Percentiles rank a stretch among this genome's conserved stretches.
Evolutionary conservation across 2,113 vertebrate species (phyloP).

Genomic region (Vidua macroura): DNA sequence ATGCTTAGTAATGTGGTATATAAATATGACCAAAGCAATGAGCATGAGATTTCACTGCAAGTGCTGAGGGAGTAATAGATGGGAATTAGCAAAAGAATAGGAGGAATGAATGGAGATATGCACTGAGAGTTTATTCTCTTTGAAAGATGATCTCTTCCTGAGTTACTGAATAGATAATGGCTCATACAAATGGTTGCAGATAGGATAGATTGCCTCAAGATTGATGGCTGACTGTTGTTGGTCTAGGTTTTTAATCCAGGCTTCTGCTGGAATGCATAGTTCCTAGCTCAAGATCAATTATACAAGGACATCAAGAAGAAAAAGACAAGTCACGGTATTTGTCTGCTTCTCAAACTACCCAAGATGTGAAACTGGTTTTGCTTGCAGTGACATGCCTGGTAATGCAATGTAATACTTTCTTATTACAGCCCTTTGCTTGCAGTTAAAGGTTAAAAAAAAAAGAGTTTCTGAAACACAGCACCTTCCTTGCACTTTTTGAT

Average conservation of each 20-base stretch:
- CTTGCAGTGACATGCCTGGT: conserved; percentile 19
- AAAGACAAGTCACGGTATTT: conserved; percentile 7
- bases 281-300: conserved; percentile 38
- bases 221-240: conserved; percentile 59
- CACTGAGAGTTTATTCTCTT: conserved; percentile 52
- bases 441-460: neutral
- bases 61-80: conserved; percentile 50
- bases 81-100: conserved; percentile 52
- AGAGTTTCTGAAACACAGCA: neutral
- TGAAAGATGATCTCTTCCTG: conserved; percentile 71
- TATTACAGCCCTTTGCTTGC: neutral
- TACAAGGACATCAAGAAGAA: conserved; percentile 21
- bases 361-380: neutral
- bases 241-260: conserved; percentile 60
- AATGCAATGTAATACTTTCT: neutral
- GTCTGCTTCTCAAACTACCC: conserved; percentile 5
- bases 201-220: conserved; percentile 52
- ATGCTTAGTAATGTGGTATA: neutral
- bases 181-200: conserved; percentile 60
- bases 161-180: conserved; percentile 65
- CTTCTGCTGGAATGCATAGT: conserved; percentile 48
- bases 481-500: neutral
- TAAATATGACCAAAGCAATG: neutral
- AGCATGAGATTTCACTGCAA: conserved; percentile 20
- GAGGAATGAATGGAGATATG: conserved; percentile 44